These are phyloP conservation scores for Brachionus sp. DNA, from an alignment of 1,140 invertebrate species.

Conservation along the genomic window DNA sequence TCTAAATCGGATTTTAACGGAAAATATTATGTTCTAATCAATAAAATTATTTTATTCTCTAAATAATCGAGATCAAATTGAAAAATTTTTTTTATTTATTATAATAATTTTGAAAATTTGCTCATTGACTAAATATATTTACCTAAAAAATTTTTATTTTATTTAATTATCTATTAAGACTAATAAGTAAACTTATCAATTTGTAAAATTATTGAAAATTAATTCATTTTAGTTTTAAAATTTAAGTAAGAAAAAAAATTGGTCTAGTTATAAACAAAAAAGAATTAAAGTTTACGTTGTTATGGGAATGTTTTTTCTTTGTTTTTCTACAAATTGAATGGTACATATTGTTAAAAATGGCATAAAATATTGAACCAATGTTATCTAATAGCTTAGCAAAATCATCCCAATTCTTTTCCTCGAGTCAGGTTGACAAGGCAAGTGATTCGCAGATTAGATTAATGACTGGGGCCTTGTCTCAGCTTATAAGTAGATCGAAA, in stretches of 20 bases:
- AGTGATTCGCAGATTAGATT: neutral
- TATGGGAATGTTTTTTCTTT: neutral
- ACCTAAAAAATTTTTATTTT: too few species aligned
- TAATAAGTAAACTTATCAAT: too few species aligned
- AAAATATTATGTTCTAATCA: too few species aligned
- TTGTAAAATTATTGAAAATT: too few species aligned
- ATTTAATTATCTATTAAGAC: too few species aligned
- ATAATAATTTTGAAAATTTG: too few species aligned
- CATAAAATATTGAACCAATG: neutral
- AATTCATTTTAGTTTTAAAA: too few species aligned
- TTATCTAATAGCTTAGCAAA: constrained; percentile 15
- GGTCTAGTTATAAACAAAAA: neutral
- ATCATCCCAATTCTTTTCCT: neutral
- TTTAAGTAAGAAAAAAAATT: constrained; percentile 24
- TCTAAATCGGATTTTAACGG: too few species aligned
- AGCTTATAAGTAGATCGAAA: constrained; percentile 6
- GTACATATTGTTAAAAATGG: neutral
- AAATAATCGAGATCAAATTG: too few species aligned
- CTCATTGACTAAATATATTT: too few species aligned
- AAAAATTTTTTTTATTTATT: too few species aligned
- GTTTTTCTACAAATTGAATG: neutral
- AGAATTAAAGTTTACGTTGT: constrained; percentile 18
- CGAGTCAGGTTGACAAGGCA: neutral
- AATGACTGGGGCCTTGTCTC: neutral
- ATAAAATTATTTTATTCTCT: too few species aligned